A percentile compares a stretch with the other conserved stretches of the same genome.
phyloP scores from a whole-genome alignment of 37 sponge, comb jelly and placozoan species.

The Ephydatia muelleri region DNA sequence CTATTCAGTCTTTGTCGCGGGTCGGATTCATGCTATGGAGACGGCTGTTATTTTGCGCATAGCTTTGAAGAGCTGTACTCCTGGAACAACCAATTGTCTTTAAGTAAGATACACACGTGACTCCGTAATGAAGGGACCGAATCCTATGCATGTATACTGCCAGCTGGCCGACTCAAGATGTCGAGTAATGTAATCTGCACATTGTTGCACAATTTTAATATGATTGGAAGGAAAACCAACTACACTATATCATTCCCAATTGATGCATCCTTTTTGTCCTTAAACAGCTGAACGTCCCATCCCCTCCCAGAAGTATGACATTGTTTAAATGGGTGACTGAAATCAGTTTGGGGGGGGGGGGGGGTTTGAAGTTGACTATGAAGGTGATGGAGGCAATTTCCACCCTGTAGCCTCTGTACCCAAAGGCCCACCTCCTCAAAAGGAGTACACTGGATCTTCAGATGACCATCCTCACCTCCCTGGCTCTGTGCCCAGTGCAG shows the following conservation, averaged over 20 bases:
- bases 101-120: neutral
- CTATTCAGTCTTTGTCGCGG: neutral
- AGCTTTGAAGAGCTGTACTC: constrained; percentile 19
- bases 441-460: neutral
- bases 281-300: too few relatives aligned
- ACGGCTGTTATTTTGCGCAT: constrained; percentile 32
- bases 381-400: neutral
- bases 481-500: neutral
- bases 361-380: too few relatives aligned
- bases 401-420: neutral
- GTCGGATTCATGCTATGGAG: constrained; percentile 1
- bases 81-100: constrained; percentile 29
- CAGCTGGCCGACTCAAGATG: too few relatives aligned
- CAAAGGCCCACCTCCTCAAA: neutral
- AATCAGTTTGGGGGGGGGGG: too few relatives aligned
- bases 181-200: too few relatives aligned
- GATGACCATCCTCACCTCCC: neutral
- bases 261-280: too few relatives aligned
- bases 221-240: too few relatives aligned
- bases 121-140: neutral
- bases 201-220: too few relatives aligned
- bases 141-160: neutral
- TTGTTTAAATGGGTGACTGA: too few relatives aligned
- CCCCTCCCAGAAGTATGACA: too few relatives aligned
- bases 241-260: too few relatives aligned